Conservation (phyloP, 2,113 vertebrate genomes). For the Saguinus midas region DNA sequence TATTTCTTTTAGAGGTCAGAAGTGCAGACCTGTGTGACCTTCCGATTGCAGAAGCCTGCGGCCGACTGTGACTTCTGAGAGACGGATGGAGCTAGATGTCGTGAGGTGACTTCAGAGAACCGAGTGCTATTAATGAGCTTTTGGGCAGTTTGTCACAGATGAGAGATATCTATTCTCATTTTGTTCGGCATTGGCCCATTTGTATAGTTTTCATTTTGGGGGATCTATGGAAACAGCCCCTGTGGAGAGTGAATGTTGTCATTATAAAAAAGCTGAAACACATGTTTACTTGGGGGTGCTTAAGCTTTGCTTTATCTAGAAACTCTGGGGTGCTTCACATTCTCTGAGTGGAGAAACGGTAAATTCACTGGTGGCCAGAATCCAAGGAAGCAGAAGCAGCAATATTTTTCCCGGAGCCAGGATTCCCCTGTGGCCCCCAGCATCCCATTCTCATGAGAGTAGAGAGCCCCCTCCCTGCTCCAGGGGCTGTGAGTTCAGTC, state of each 20-base stretch:
- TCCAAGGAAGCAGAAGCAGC: not conserved
- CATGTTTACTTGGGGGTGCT: not conserved
- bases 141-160: slow-evolving; percentile 4
- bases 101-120: not conserved
- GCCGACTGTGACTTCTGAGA: not conserved
- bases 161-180: slow-evolving; percentile 28
- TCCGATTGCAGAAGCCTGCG: not conserved
- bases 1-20: not conserved
- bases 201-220: not conserved
- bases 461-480: not conserved
- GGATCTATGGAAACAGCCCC: not conserved
- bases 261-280: not conserved
- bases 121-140: not conserved
- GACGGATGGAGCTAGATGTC: not conserved
- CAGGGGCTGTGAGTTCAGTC: not conserved
- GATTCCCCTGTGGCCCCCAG: too few relatives aligned
- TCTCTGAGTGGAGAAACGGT: not conserved
- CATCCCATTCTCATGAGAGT: not conserved
- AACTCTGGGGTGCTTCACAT: not conserved
- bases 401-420: not conserved
- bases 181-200: not conserved
- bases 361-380: not conserved
- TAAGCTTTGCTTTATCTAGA: not conserved
- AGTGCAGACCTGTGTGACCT: not conserved
- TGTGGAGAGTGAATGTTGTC: too few relatives aligned